Percentiles rank a stretch among this genome's conserved stretches.
Conservation (phyloP, 92 coral and sea anemone species). For the Actinostola sp. region DNA sequence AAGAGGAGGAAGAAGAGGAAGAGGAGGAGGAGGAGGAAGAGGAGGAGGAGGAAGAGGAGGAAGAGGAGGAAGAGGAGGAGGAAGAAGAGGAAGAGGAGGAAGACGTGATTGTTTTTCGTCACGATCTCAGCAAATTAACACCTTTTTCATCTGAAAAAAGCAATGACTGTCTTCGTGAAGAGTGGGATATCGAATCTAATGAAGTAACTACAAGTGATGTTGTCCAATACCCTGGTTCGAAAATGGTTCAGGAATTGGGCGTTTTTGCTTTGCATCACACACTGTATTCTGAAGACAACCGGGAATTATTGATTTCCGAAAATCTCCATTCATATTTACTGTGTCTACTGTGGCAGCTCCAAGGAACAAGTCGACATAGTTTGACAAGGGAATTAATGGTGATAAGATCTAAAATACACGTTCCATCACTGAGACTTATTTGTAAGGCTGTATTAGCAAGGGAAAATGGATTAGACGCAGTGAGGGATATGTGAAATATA, state of each 20-base stretch:
- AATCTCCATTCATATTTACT: slow-evolving; percentile 62
- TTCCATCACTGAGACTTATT: slow-evolving; percentile 59
- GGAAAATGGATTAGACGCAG: slow-evolving; percentile 59
- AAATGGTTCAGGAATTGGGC: slow-evolving; percentile 68
- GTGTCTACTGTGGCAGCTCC: slow-evolving; percentile 73
- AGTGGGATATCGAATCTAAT: neutral
- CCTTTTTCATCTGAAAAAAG: neutral
- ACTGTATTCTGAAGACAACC: slow-evolving; percentile 55
- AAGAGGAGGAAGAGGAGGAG: neutral
- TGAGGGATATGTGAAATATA: slow-evolving; percentile 8
- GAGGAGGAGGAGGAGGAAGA: neutral
- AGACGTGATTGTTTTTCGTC: neutral
- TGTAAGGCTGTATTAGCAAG: slow-evolving; percentile 65
- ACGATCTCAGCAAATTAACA: too few relatives aligned
- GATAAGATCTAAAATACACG: slow-evolving; percentile 4
- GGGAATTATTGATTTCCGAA: slow-evolving; percentile 53
- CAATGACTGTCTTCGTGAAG: neutral
- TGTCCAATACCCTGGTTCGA: slow-evolving; percentile 67
- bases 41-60: neutral
- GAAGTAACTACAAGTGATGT: neutral
- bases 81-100: neutral
- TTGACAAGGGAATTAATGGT: slow-evolving; percentile 4
- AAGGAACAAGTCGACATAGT: slow-evolving; percentile 16
- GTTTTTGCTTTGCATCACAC: slow-evolving; percentile 74
- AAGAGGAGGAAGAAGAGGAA: neutral